Evolutionary conservation across 2,113 vertebrate genomes (phyloP).

Genomic region (Barbus barbus): DNA sequence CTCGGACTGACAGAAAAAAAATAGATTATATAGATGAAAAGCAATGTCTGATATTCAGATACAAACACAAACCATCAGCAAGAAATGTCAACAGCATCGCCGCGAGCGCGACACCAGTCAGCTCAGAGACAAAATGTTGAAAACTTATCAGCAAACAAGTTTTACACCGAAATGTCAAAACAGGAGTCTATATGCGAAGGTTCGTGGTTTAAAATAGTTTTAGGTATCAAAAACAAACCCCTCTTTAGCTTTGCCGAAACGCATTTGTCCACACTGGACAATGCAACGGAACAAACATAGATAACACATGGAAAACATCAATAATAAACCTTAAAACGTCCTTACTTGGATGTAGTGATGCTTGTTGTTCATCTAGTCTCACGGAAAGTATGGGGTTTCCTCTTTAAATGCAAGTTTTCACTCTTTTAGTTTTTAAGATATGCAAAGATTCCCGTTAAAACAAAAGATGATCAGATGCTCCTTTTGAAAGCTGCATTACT

Average conservation of each 20-base stretch:
- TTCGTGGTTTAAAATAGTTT: neutral
- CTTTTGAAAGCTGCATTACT: constrained; percentile 6
- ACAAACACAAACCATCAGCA: neutral
- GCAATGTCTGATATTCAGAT: neutral
- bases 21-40: neutral
- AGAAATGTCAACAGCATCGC: neutral
- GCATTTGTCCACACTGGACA: constrained; percentile 9
- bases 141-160: neutral
- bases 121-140: neutral
- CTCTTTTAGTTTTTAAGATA: constrained; percentile 35
- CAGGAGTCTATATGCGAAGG: neutral
- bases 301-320: neutral
- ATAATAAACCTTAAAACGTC: neutral
- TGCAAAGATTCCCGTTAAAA: constrained; percentile 21
- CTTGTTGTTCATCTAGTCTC: neutral
- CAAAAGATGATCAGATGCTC: constrained; percentile 18
- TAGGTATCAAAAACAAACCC: neutral
- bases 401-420: constrained; percentile 9
- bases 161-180: neutral
- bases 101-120: neutral
- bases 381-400: constrained; percentile 10
- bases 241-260: neutral
- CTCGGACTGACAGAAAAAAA: neutral
- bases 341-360: constrained; percentile 38
- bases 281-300: constrained; percentile 25